Percentiles rank a stretch among this genome's conserved stretches.
Conservation (phyloP, 2,113 vertebrate genomes). For the Nothobranchius furzeri region DNA sequence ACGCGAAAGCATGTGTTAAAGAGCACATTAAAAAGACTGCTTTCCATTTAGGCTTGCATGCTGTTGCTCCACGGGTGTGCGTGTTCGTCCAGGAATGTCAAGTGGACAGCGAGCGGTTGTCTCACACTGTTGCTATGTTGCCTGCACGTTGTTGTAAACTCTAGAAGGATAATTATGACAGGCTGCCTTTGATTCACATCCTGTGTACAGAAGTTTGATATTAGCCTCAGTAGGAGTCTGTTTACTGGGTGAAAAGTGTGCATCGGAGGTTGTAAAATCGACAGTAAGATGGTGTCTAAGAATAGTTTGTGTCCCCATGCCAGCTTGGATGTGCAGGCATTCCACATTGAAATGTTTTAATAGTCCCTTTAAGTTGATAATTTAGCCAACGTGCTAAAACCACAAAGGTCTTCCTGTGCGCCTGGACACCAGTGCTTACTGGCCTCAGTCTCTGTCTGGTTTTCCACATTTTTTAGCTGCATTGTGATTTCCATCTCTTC, state of each 20-base stretch:
- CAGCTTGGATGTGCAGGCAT: constrained; percentile 41
- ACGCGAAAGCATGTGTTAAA: constrained; percentile 48
- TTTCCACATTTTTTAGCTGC: constrained; percentile 11
- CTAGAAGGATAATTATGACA: constrained; percentile 53
- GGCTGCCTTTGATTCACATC: constrained; percentile 41
- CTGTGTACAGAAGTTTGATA: constrained; percentile 43
- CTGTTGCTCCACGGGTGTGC: constrained; percentile 60
- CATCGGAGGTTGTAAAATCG: constrained; percentile 48
- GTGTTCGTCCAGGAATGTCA: constrained; percentile 65
- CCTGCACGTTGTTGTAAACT: constrained; percentile 38
- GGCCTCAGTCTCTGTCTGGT: constrained; percentile 7
- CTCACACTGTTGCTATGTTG: constrained; percentile 73
- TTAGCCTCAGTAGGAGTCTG: constrained; percentile 32
- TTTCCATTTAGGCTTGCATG: constrained; percentile 38
- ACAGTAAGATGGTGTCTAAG: constrained; percentile 56
- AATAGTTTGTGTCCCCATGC: constrained; percentile 51
- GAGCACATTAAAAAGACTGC: constrained; percentile 47
- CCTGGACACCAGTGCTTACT: constrained; percentile 25
- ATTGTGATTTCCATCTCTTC: constrained; percentile 1
- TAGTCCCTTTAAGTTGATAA: constrained; percentile 52
- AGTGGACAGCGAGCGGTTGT: constrained; percentile 71
- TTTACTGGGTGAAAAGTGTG: constrained; percentile 66
- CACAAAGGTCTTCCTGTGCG: constrained; percentile 47
- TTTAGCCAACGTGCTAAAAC: constrained; percentile 56
- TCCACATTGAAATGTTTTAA: constrained; percentile 54